Conservation (phyloP, 2,797 vertebrate genomes). For the Trachurus trachurus region DNA sequence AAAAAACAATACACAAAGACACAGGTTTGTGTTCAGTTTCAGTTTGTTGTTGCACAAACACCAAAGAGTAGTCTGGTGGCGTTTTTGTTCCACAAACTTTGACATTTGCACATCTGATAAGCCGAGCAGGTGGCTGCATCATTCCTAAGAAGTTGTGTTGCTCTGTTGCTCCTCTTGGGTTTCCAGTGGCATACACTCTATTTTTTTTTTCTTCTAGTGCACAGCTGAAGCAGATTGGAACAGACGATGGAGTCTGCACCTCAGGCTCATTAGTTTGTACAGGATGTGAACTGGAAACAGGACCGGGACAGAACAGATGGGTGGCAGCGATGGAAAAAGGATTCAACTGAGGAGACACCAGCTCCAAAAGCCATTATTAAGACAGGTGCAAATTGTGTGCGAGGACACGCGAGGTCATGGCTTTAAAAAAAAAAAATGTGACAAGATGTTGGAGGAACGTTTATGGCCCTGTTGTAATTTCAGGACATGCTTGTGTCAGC, state of each 20-base stretch:
- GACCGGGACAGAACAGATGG: constrained; percentile 53
- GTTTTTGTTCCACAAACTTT: constrained; percentile 7
- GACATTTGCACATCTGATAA: constrained; percentile 12
- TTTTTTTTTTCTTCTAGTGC: background rate
- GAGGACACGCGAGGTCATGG: constrained; percentile 20
- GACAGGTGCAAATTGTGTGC: constrained; percentile 26
- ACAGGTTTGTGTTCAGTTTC: background rate
- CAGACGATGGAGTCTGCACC: constrained; percentile 45
- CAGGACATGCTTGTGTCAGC: background rate
- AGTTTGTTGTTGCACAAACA: background rate
- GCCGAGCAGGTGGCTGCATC: constrained; percentile 4
- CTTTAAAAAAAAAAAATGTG: background rate
- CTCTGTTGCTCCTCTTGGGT: constrained; percentile 16
- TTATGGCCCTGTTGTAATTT: constrained; percentile 2
- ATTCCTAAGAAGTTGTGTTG: background rate
- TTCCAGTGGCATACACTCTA: background rate
- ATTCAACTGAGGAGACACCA: constrained; percentile 30
- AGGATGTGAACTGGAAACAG: constrained; percentile 41
- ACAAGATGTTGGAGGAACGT: background rate
- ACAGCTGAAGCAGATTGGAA: constrained; percentile 38
- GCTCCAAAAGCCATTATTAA: constrained; percentile 25
- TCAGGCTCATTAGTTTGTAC: constrained; percentile 44
- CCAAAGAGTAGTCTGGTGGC: background rate
- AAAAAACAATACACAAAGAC: background rate
- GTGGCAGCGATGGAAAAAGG: constrained; percentile 22